Evolutionary conservation across 2,113 vertebrate species (phyloP).

Genomic region (Dasyornis broadbenti): DNA sequence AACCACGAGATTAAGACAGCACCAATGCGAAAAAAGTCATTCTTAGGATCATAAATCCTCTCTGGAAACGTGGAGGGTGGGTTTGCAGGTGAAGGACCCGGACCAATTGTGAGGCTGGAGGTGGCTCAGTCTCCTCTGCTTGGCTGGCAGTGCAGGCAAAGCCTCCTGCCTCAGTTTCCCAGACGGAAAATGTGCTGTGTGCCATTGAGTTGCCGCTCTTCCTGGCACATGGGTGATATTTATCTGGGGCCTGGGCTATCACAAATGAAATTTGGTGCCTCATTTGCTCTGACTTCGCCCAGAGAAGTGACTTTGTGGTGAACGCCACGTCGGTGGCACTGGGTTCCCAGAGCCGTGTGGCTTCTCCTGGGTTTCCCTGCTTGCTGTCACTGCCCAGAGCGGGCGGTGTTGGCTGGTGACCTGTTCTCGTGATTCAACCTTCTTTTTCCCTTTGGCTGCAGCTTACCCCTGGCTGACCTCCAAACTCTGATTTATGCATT

Average conservation of each 20-base stretch:
- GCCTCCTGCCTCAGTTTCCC: background rate
- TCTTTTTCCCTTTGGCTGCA: background rate
- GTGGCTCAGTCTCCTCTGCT: background rate
- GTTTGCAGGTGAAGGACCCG: background rate
- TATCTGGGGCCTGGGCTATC: background rate
- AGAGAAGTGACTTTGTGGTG: background rate
- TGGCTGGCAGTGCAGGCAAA: background rate
- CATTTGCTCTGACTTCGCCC: background rate
- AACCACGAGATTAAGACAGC: rapidly evolving
- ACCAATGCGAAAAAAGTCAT: rapidly evolving
- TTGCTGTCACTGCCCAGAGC: rapidly evolving
- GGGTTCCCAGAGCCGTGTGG: background rate
- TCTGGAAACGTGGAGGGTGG: background rate
- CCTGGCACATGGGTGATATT: background rate
- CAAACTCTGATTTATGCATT: rapidly evolving
- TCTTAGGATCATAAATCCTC: background rate
- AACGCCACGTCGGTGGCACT: rapidly evolving
- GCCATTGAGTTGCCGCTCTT: background rate
- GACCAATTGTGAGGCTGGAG: background rate
- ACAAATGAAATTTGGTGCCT: background rate
- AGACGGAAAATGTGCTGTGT: rapidly evolving
- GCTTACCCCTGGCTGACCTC: background rate
- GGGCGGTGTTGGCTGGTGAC: background rate
- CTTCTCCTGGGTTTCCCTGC: background rate
- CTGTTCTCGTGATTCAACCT: background rate